Evolutionary conservation across 2,888 invertebrate species (phyloP).

Genomic region (Campoletis raptor): DNA sequence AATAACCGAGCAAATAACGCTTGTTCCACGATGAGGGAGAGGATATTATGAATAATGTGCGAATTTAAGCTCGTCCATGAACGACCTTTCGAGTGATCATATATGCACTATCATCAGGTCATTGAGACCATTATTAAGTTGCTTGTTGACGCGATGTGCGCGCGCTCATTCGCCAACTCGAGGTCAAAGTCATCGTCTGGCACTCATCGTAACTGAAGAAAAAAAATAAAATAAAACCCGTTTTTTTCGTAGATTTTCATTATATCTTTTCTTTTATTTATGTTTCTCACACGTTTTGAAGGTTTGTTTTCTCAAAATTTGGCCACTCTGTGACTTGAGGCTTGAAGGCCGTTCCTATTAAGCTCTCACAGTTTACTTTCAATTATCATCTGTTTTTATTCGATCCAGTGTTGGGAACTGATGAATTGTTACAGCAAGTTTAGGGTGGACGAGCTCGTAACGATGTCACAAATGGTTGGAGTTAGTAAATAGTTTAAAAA

Average conservation of each 20-base stretch:
- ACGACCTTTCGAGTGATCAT: constrained; percentile 32
- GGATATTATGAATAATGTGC: constrained; percentile 35
- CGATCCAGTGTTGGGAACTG: neutral
- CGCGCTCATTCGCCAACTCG: neutral
- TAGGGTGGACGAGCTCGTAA: neutral
- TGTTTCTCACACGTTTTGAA: neutral
- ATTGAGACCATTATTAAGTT: constrained; percentile 34
- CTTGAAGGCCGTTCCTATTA: neutral
- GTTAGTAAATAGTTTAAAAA: neutral
- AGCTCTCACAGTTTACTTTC: neutral
- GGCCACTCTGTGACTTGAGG: neutral
- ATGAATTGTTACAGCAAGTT: neutral
- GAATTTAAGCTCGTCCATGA: constrained; percentile 36
- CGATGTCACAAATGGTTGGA: neutral
- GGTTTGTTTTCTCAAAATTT: neutral
- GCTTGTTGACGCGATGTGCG: neutral
- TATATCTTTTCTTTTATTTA: neutral
- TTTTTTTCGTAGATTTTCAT: neutral
- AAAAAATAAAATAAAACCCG: neutral
- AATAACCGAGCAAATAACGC: constrained; percentile 17
- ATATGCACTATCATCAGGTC: constrained; percentile 24
- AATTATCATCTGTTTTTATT: neutral
- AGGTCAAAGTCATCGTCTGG: constrained; percentile 56
- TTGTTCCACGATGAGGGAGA: constrained; percentile 7
- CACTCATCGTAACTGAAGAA: neutral